These are phyloP conservation scores for Carassius carassius DNA, from an alignment of 2,113 vertebrate genomes.

Conservation along the genomic window DNA sequence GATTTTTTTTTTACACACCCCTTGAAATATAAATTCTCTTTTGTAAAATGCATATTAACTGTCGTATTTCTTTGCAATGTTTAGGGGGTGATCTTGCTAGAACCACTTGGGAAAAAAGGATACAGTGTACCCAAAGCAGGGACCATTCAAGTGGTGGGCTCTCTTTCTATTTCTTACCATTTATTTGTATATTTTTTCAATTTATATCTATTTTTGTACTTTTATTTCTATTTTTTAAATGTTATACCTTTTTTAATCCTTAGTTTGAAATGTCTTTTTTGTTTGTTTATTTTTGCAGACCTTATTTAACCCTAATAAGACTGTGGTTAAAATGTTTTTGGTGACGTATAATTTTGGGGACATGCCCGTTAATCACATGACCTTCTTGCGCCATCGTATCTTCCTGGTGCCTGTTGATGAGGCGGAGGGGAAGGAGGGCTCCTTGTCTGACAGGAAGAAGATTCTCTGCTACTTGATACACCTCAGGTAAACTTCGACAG, in stretches of 20 bases:
- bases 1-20: neutral
- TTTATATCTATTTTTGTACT: neutral
- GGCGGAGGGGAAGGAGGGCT: slow-evolving; percentile 65
- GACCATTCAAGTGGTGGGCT: slow-evolving; percentile 98
- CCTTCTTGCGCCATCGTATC: slow-evolving; percentile 96
- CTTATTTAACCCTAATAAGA: slow-evolving; percentile 99
- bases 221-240: no score
- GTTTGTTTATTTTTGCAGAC: slow-evolving; percentile 74
- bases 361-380: slow-evolving; percentile 96
- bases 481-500: slow-evolving; percentile 80
- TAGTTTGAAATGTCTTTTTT: neutral
- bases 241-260: neutral
- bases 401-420: slow-evolving; percentile 94
- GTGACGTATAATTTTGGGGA: slow-evolving; percentile 96
- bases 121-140: slow-evolving; percentile 97
- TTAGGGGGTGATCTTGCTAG: slow-evolving; percentile 92
- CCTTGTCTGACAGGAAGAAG: slow-evolving; percentile 75
- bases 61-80: slow-evolving; percentile 11
- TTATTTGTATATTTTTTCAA: neutral
- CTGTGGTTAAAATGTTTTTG: slow-evolving; percentile 99
- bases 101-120: slow-evolving; percentile 95
- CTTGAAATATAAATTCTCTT: neutral
- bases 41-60: neutral
- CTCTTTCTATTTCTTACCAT: neutral
- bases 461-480: slow-evolving; percentile 98